Base-by-base conservation (phyloP, 1,140 invertebrate genomes). In the Hyles euphorbiae region DNA sequence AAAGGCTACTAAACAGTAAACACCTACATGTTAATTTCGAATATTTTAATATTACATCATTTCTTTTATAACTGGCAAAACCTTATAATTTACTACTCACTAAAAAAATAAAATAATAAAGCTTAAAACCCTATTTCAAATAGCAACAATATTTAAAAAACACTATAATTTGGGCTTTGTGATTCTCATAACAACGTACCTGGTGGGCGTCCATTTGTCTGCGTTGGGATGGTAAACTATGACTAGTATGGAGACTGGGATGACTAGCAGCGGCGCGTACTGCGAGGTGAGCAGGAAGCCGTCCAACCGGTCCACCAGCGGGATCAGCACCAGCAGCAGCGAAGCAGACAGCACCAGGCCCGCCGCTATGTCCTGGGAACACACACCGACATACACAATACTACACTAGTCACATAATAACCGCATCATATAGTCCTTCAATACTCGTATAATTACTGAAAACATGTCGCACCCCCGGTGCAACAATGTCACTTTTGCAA, bases 151-250 rank as follows among this genome's bases (percentile, higher is more conserved):
- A 22, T 51, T 34, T 22, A 3, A 2, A 12, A 6, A 32, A 51
- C 3, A 12, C 22, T 51, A 51, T 8, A 51, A 4, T 11, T 5
- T 43, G 6, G 22, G 2, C 11, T 34, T 3, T 55, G 4, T 46
- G n/a, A 4, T 5, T 40, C 4, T 10, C 34, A 51, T 34, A 45
- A 56, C 32, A 54, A 60, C 76, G 63, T 81, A 91, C 94, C 94
- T 94, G 33, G 95, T 96, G 11, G 95, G 95, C 22, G 95, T 96
- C 95, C 95, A 96, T 65, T 92, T 93, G 58, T 94, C 92, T 48
- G 93, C 93, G 53, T 91, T 92, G 2, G 95, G 94, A 84, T 95
- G 93, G 78, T 93, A 93, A 57, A 94, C 84, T 56, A 95, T 92
- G 51, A 93, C 88, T 1, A 91, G 76, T 56, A 96, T 90, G 11